phyloP scores from a whole-genome alignment of 2,888 invertebrate genomes.

The Philereme transversata region DNA sequence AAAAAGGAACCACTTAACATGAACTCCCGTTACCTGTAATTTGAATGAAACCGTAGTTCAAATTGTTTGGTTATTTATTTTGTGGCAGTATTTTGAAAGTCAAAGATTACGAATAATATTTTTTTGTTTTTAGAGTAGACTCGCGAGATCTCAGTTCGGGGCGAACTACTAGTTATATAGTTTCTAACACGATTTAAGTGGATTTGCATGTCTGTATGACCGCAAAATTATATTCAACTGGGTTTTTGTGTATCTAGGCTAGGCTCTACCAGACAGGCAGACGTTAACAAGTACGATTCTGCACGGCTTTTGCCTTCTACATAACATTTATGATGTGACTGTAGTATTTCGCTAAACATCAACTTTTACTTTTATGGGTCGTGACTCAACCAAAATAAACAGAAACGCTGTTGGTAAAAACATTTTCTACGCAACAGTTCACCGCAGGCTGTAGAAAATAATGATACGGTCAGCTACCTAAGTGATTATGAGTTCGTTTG shows the following conservation, averaged over 20 bases:
- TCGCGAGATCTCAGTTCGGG: too few relatives aligned
- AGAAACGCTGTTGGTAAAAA: slow-evolving; percentile 26
- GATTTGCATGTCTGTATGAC: slow-evolving; percentile 43
- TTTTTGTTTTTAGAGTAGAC: too few relatives aligned
- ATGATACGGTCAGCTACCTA: slow-evolving; percentile 26
- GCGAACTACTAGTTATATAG: too few relatives aligned
- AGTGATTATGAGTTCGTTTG: slow-evolving; percentile 26
- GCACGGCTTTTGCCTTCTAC: slow-evolving; percentile 36
- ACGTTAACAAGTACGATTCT: slow-evolving; percentile 39
- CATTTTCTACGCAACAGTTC: slow-evolving; percentile 19
- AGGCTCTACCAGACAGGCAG: slow-evolving; percentile 28
- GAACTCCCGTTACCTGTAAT: too few relatives aligned
- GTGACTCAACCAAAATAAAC: slow-evolving; percentile 55
- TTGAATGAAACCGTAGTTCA: too few relatives aligned
- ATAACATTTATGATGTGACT: slow-evolving; percentile 43
- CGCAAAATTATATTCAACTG: slow-evolving; percentile 54
- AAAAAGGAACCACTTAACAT: too few relatives aligned
- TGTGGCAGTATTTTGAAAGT: too few relatives aligned
- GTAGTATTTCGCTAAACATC: slow-evolving; percentile 50
- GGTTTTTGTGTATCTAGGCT: slow-evolving; percentile 45
- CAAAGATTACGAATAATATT: too few relatives aligned
- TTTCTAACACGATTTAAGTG: too few relatives aligned
- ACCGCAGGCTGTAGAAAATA: slow-evolving; percentile 22
- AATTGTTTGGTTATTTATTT: too few relatives aligned
- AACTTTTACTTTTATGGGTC: slow-evolving; percentile 68